Base-by-base conservation (phyloP, 2,113 vertebrate genomes). In the Pituophis catenifer region DNA sequence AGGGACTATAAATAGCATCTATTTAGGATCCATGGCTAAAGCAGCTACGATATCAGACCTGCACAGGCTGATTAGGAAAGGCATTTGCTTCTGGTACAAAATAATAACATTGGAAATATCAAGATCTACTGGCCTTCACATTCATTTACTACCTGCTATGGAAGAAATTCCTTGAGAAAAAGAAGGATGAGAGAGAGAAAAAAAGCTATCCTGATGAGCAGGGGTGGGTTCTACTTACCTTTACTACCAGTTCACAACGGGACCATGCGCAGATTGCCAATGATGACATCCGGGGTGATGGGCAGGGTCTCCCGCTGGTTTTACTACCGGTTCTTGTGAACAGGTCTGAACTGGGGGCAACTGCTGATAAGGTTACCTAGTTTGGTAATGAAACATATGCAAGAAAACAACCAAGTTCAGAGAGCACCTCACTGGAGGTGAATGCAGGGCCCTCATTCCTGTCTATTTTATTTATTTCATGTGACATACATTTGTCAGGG, bases 11-110 rank as follows among this genome's bases (percentile, higher is more conserved):
- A 90, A 1, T 89, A 7, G 0, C 0, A 44, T 91, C 33, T 87
- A 44, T 91, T 59, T 57, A 88, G 94, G 93, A 81, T 75, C 58
- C 65, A 19, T 92, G 58, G 92, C 87, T 89, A 91, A 7, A 53
- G 93, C 90, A 44, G 89, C 93, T 96, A 93, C 93, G 70, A 93
- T 54, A 0, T 2, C 11, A 70, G 75, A 91, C 59, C 23, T 0
- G 0, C 6, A 87, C 93, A 10, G 91, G 0, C 94, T 94, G 93
- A 94, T 94, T 94, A 95, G 94, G 92, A 90, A 58, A 93, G 92
- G 90, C 91, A 85, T 94, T 96, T 94, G 96, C 59, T 94, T 94
- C 92, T 29, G 90, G 94, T 95, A 95, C 3, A 23, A 26, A 55
- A 44, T 44, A 44, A 44, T 52, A 85, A 23, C 23, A 26, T 55